Evolutionary conservation across 2,888 invertebrate genomes (phyloP), one percentile per base, ranked within the genome.

Genomic region (Lepeophtheirus nordmannii): DNA sequence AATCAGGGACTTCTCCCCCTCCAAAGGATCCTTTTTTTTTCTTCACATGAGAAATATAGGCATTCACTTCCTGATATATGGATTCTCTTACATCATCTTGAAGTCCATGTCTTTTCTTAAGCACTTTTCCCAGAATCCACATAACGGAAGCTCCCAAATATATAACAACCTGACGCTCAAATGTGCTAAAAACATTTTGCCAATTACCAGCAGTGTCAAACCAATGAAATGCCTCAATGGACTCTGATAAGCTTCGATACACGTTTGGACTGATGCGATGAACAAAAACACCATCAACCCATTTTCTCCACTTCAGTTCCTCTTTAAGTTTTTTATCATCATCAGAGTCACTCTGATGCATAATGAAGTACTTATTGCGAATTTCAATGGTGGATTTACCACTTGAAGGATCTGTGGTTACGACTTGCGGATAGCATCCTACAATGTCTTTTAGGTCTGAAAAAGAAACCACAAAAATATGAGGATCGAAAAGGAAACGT

Each of bases 221-320:
- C 87, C 93, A 92, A 70, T 84, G 82, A 76, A 98, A 97, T 0
- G 97, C 88, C 74, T 91, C 85, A 23, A 91, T 75, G 0, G 97
- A 83, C 78, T 98, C 97, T 0, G 78, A 77, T 0, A 82, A 76
- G 0, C 89, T 89, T 67, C 94, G 82, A 74, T 98, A 98, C 39
- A 96, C 92, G 76, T 98, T 98, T 0, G 98, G 98, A 0, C 97
- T 96, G 41, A 98, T 79, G 0, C 85, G 84, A 74, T 96, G 97
- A 0, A 98, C 93, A 1, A 96, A 80, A 56, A 85, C 84, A 62
- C 83, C 81, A 75, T 98, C 98, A 0, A 87, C 87, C 98, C 98
- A 98, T 73, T 85, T 82, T 61, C 98, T 81, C 97, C 97, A 98
- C 73, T 89, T 85, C 41, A 91, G 82, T 76, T 97, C 97, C 70